A percentile compares a stretch with the other conserved stretches of the same genome.
Evolutionary conservation across 2,113 vertebrate genomes (phyloP).

Genomic region (Thermophis baileyi): DNA sequence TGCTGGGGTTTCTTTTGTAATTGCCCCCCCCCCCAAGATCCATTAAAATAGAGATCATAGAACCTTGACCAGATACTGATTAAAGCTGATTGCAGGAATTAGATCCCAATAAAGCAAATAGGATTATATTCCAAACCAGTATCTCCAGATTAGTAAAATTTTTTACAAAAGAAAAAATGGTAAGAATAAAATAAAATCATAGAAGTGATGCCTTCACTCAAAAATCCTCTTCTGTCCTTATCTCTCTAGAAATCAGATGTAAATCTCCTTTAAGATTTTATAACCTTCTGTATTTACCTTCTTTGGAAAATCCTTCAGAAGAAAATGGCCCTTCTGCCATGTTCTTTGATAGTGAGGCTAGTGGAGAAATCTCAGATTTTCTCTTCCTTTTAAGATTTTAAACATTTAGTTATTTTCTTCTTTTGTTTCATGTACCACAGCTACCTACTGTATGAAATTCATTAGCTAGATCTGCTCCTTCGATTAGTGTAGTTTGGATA

Average conservation of each 20-base stretch:
- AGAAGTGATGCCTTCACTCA: background rate
- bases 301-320: background rate
- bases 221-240: background rate
- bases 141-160: background rate
- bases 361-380: background rate
- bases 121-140: background rate
- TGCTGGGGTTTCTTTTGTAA: background rate
- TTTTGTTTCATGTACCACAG: background rate
- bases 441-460: background rate
- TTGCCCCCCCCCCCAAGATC: background rate
- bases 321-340: background rate
- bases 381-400: background rate
- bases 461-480: background rate
- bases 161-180: background rate
- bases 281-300: background rate
- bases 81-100: background rate
- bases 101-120: background rate
- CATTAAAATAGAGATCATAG: background rate
- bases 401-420: background rate
- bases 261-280: background rate
- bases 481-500: background rate
- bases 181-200: background rate
- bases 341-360: background rate
- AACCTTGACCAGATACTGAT: background rate
- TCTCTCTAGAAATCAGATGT: background rate